Evolutionary conservation across 2,797 vertebrate genomes (phyloP).

Genomic region (Myoxocephalus aenaeus): DNA sequence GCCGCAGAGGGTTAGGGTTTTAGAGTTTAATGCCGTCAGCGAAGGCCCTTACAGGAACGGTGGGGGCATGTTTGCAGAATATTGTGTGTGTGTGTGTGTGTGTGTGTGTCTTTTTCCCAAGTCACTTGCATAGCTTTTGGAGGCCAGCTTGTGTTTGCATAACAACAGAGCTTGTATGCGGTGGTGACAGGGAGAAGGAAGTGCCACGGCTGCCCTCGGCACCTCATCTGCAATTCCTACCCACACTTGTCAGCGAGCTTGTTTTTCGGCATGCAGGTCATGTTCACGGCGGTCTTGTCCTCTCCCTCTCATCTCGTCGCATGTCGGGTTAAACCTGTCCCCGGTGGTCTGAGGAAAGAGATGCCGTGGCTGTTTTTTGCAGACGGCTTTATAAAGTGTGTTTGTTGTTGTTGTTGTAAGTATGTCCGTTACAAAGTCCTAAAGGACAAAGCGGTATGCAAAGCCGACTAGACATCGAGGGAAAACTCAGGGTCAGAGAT

Average conservation of each 20-base stretch:
- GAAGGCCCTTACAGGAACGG: not conserved
- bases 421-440: not conserved
- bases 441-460: not conserved
- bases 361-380: not conserved
- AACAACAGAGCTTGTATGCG: slow-evolving; percentile 5
- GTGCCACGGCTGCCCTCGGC: not conserved
- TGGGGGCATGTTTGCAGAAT: not conserved
- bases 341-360: not conserved
- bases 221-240: not conserved
- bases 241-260: slow-evolving; percentile 1
- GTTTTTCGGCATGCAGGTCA: slow-evolving; percentile 28
- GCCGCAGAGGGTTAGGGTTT: slow-evolving; percentile 16
- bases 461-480: not conserved
- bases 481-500: not conserved
- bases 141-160: not conserved
- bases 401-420: not conserved
- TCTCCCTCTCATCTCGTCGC: not conserved
- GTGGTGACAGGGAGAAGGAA: slow-evolving; percentile 14
- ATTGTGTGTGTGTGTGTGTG: not conserved
- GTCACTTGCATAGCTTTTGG: not conserved
- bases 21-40: slow-evolving; percentile 30
- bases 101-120: not conserved
- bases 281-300: slow-evolving; percentile 23
- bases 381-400: not conserved
- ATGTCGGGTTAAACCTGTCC: slow-evolving; percentile 24